A percentile compares a stretch with the other conserved stretches of the same genome.
Evolutionary conservation across 2,113 vertebrate species (phyloP).

Genomic region (Larimichthys crocea): DNA sequence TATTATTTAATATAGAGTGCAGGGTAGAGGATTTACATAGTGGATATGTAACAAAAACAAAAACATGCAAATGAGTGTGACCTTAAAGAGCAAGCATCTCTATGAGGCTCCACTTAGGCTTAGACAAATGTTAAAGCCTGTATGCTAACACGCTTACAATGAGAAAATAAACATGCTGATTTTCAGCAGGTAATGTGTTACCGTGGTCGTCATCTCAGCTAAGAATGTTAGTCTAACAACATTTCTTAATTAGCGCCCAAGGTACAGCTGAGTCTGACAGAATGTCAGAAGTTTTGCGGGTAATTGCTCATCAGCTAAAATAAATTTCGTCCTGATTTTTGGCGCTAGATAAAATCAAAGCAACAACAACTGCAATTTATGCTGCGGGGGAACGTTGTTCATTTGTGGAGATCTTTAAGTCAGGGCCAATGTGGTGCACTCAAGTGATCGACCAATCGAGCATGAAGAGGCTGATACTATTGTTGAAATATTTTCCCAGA

Average conservation of each 20-base stretch:
- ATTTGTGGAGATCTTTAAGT: not conserved
- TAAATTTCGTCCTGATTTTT: not conserved
- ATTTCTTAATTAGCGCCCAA: not conserved
- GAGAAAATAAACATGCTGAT: not conserved
- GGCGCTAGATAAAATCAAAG: not conserved
- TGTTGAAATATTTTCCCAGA: constrained; percentile 50
- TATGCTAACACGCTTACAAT: not conserved
- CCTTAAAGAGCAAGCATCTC: not conserved
- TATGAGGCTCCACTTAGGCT: not conserved
- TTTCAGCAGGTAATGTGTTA: not conserved
- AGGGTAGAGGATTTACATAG: not conserved
- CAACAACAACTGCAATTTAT: not conserved
- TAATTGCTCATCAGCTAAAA: not conserved
- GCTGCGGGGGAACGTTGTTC: not conserved
- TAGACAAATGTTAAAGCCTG: not conserved
- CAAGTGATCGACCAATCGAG: not conserved
- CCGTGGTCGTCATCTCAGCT: not conserved
- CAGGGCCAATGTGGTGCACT: not conserved
- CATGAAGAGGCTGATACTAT: constrained; percentile 27
- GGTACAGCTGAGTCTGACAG: not conserved
- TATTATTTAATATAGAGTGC: not conserved
- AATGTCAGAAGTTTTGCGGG: not conserved
- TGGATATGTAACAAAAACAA: not conserved
- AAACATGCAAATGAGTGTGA: not conserved
- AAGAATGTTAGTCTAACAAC: not conserved